Base-by-base conservation (phyloP, 2,888 invertebrate genomes). In the Microchrysa polita region DNA sequence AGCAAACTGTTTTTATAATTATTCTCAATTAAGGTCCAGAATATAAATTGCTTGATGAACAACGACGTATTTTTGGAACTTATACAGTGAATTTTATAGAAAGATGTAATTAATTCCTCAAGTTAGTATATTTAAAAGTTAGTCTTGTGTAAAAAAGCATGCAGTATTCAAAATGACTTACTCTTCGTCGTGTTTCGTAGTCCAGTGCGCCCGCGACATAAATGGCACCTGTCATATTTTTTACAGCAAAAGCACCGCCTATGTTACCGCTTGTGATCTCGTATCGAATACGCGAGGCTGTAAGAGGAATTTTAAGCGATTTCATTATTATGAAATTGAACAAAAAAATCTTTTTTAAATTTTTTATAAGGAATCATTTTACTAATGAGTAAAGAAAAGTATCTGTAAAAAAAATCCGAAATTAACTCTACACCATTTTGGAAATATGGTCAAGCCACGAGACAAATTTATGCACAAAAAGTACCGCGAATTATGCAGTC, bases 191-290 rank as follows among this genome's bases (percentile, higher is more conserved):
- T 72, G 96, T 95, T 86, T 97, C 97, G 86, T 97, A 98, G 88
- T 98, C 98, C 83, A 98, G 90, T 75, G 96, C 95, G 79, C 97
- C 97, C 75, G 97, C 97, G 80, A 98, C 97, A 87, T 96, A 97
- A 86, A 98, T 97, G 84, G 97, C 97, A 80, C 98, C 98, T 79
- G 97, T 97, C 93, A 96, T 96, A 87, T 96, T 96, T 88, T 97
- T 96, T 84, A 97, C 97, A 80, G 96, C 97, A 86, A 97, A 97
- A 52, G 97, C 97, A 81, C 97, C 97, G 77, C 97, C 97, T 90
- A 96, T 92, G 92, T 98, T 98, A 89, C 97, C 97, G 91, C 95
- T 95, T 87, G 96, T 97, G 88, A 98, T 97, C 92, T 97, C 97
- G 89, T 98, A 98, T 89, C 96, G 95, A 90, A 98, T 96, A 90